phyloP scores from a whole-genome alignment of 2,888 invertebrate species.

The Macrosoma leucophasiata region DNA sequence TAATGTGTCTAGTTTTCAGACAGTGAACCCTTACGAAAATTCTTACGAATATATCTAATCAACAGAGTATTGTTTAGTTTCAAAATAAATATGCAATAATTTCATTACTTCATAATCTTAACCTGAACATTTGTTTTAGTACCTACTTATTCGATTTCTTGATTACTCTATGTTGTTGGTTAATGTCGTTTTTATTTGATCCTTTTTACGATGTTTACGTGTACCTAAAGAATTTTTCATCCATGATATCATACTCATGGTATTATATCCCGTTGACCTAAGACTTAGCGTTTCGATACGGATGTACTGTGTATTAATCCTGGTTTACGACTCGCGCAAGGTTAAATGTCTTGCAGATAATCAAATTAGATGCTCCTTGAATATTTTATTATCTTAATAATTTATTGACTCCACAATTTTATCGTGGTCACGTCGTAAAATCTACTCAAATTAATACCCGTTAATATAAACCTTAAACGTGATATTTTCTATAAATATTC shows the following conservation, averaged over 20 bases:
- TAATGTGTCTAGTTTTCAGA: no score
- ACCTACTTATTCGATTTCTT: no score
- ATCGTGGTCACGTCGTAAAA: constrained; percentile 43
- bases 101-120: no score
- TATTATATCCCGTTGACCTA: constrained; percentile 8
- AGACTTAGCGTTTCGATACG: constrained; percentile 7
- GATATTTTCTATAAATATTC: constrained; percentile 47
- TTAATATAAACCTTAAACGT: constrained; percentile 27
- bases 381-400: constrained; percentile 47
- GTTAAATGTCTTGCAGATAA: constrained; percentile 36
- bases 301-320: constrained; percentile 23
- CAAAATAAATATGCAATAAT: no score
- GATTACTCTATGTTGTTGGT: no score
- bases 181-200: no score
- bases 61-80: no score
- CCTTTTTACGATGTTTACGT: no score
- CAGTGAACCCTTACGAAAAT: no score
- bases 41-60: no score
- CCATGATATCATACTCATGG: constrained; percentile 3
- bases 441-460: constrained; percentile 36
- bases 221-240: background rate
- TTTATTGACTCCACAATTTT: constrained; percentile 47
- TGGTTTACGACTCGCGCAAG: constrained; percentile 40
- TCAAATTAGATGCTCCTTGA: constrained; percentile 37
- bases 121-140: no score